Evolutionary conservation across 2,888 invertebrate species (phyloP).

Genomic region (Chalcosyrphus nemorum): DNA sequence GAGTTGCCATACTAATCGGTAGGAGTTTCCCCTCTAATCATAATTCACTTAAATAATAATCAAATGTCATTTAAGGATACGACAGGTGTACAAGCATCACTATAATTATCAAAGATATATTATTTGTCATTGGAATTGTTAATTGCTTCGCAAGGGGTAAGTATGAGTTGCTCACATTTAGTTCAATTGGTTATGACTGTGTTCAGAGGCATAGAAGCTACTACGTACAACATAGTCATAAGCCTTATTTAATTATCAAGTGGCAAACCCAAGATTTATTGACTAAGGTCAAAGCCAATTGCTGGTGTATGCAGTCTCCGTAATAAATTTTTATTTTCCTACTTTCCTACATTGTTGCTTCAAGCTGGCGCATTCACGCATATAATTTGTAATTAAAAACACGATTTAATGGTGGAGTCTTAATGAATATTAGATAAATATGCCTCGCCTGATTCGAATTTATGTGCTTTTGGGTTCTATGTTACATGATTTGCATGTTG

Average conservation of each 20-base stretch:
- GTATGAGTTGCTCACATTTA: too few relatives aligned
- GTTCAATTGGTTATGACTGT: too few relatives aligned
- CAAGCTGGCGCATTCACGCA: background rate
- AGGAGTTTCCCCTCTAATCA: background rate
- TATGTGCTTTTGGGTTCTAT: too few relatives aligned
- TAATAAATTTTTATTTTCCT: background rate
- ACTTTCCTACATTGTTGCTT: background rate
- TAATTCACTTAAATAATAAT: background rate
- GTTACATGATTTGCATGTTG: too few relatives aligned
- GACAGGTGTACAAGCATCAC: background rate
- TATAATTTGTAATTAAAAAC: background rate
- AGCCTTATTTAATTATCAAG: background rate
- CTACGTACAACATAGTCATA: background rate
- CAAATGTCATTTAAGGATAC: slow-evolving; percentile 4
- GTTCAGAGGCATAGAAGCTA: background rate
- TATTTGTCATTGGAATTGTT: too few relatives aligned
- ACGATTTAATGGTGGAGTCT: background rate
- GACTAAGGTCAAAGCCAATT: slow-evolving; percentile 13
- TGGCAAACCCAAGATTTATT: background rate
- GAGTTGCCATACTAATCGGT: background rate
- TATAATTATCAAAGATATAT: background rate
- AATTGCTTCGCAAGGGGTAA: too few relatives aligned
- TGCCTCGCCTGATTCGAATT: background rate
- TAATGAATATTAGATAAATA: background rate
- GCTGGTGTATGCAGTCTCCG: background rate